These are phyloP conservation scores for Galendromus occidentalis DNA, from an alignment of 1,140 invertebrate genomes.

Conservation along the genomic window DNA sequence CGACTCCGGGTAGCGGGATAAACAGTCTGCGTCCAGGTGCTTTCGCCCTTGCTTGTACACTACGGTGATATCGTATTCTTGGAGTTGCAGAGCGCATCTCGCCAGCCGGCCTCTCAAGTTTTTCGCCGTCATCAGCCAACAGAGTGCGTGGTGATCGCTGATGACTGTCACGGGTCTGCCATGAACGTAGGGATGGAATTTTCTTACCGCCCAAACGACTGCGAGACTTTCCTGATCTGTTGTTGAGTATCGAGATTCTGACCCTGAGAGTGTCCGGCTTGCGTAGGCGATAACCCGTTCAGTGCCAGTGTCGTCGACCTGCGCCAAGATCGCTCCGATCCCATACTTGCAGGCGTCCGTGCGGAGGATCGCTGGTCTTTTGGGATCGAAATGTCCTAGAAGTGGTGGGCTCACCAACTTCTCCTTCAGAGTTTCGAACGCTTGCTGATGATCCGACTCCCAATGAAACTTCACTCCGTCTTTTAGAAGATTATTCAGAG, in stretches of 20 bases:
- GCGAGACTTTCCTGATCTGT: constrained; percentile 13
- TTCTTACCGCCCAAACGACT: too few relatives aligned
- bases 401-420: constrained; percentile 19
- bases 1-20: too few relatives aligned
- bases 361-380: constrained; percentile 17
- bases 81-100: constrained; percentile 16
- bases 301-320: constrained; percentile 28
- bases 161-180: too few relatives aligned
- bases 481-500: constrained; percentile 27
- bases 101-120: constrained; percentile 18
- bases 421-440: constrained; percentile 26
- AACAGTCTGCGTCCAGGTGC: too few relatives aligned
- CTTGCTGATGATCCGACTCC: constrained; percentile 23
- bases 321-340: constrained; percentile 24
- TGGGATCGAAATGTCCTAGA: constrained; percentile 18
- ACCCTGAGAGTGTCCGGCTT: constrained; percentile 2
- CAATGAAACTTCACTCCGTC: constrained; percentile 27
- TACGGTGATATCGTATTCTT: constrained; percentile 15
- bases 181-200: too few relatives aligned
- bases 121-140: too few relatives aligned
- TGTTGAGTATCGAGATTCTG: too few relatives aligned
- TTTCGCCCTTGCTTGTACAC: too few relatives aligned
- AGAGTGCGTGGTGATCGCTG: too few relatives aligned
- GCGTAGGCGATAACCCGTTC: constrained; percentile 35
- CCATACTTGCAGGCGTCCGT: constrained; percentile 24